Evolutionary conservation across 1,140 invertebrate species (phyloP), one percentile per base, ranked within the genome.

Genomic region (Archegozetes longisetosus): DNA sequence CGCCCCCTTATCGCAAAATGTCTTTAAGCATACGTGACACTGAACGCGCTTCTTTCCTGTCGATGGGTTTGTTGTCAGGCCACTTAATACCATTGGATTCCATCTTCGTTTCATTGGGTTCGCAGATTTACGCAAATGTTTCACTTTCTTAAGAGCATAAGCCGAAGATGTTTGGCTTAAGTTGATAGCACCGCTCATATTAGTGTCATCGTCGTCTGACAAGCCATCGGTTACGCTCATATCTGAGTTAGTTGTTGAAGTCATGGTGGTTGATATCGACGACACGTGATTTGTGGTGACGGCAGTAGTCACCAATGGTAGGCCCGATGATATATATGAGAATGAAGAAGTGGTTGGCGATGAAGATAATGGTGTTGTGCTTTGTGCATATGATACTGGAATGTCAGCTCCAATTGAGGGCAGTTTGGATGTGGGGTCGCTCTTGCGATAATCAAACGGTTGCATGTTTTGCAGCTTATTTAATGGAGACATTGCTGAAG

Each of bases 1-100:
- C 0, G 96, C 96, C 55, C 93, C 93, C 51, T 98, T 99, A 77
- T 99, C 96, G 78, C 96, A 99, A 75, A 98, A 99, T 27, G 94
- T 98, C 73, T 98, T 98, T 55, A 96, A 77, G 70, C 96, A 98
- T 29, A 94, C 91, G 68, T 94, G 92, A 73, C 96, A 98, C 69
- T 98, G 88, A 3, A 98, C 95, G 61, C 96, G 79, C 70, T 97
- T 96, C 73, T 94, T 94, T 0, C 88, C 88, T 1, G 87, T 88
- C 0, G 86, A 80, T 0, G 88, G 88, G 70, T 92, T 93, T 53
- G 91, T 89, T 60, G 89, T 86, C 64, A 89, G 84, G 0, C 86
- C 88, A 2, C 87, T 87, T 59, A 91, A 73, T 66, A 90, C 88
- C 0, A 87, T 78, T 0, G 92, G 90, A 40, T 40, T 40, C 89